Conservation (phyloP, 1,140 invertebrate genomes). For the Amyelois transitella region DNA sequence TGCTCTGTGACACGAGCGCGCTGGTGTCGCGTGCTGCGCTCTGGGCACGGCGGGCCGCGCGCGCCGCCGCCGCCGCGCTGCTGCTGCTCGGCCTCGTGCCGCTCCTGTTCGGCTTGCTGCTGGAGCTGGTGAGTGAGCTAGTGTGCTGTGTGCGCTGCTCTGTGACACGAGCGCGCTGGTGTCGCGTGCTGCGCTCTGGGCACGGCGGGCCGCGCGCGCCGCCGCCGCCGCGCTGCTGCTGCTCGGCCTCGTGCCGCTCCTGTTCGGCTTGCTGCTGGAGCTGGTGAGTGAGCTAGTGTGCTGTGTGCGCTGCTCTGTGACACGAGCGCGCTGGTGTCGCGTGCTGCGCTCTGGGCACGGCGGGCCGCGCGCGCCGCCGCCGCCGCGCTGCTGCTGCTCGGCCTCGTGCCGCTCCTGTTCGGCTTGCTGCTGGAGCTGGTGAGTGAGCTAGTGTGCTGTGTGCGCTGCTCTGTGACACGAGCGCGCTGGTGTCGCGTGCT, state of each 20-base stretch:
- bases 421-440: slow-evolving; percentile 95
- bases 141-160: slow-evolving; percentile 91
- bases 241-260: slow-evolving; percentile 91
- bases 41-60: slow-evolving; percentile 81
- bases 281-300: slow-evolving; percentile 88
- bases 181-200: slow-evolving; percentile 85
- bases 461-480: slow-evolving; percentile 83
- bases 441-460: slow-evolving; percentile 88
- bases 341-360: slow-evolving; percentile 84
- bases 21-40: slow-evolving; percentile 84
- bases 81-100: slow-evolving; percentile 94
- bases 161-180: slow-evolving; percentile 81
- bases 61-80: slow-evolving; percentile 83
- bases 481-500: slow-evolving; percentile 80
- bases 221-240: slow-evolving; percentile 85
- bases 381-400: slow-evolving; percentile 87
- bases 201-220: slow-evolving; percentile 79
- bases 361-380: slow-evolving; percentile 81
- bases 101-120: slow-evolving; percentile 91
- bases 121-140: slow-evolving; percentile 89
- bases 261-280: slow-evolving; percentile 95
- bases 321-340: slow-evolving; percentile 79
- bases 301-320: slow-evolving; percentile 88
- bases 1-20: slow-evolving; percentile 21
- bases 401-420: slow-evolving; percentile 93